Base-by-base conservation (phyloP, 2,113 vertebrate species). In the Perognathus longimembris region DNA sequence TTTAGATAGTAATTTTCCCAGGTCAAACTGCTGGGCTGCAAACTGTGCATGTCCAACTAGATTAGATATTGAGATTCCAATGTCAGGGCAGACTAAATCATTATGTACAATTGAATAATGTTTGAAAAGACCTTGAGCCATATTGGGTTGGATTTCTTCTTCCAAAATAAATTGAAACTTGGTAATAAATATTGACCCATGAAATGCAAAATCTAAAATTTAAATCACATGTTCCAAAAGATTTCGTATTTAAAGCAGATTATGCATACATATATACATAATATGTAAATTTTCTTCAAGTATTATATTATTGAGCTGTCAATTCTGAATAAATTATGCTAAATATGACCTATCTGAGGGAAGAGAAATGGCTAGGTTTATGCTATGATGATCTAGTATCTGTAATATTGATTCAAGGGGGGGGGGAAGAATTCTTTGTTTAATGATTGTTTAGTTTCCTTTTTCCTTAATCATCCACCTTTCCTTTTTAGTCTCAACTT, bases 291-390 rank as follows among this genome's bases (percentile, higher is more conserved):
- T 79, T 79, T 57, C 59, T 74, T 57, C 21, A 86, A 89, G 61
- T 75, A 73, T 74, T 76, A 70, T 76, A 84, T 85, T 59, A 59
- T 91, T 59, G 30, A 66, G 26, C n/a, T 76, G 54, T 80, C 40
- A 71, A 50, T 88, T 93, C 32, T 90, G 79, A 94, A 85, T 88
- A 90, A 54, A 87, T 95, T 90, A 86, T 90, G 90, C 45, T 70
- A 94, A 83, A 70, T 75, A 20, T 93, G 40, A 85, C 75, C 42
- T 78, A 74, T 83, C 11, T 73, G 3, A 38, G 8, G 61, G 42
- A 79, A 84, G 45, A 45, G 20, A 63, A 57, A 81, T n/a, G 24
- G 34, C 34, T 81, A 59, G 30, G 21, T 80, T 12, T 63, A 63
- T 75, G 21, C 76, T 81, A 22, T 71, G 50, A 76, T 85, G 32